Evolutionary conservation across 2,113 vertebrate species (phyloP).

Genomic region (Menura novaehollandiae): DNA sequence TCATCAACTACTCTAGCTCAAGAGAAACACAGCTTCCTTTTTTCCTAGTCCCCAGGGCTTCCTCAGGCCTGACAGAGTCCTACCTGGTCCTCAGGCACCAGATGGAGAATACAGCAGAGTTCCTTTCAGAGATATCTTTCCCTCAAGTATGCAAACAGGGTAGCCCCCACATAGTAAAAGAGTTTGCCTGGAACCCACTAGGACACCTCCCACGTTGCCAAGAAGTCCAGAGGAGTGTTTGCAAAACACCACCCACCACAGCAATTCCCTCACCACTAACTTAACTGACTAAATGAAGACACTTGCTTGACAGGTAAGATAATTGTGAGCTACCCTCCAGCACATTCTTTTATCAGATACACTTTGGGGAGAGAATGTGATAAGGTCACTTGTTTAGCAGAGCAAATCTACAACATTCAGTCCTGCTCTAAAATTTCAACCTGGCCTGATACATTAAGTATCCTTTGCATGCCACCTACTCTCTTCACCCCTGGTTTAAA

Average conservation of each 20-base stretch:
- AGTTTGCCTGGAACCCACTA: not conserved
- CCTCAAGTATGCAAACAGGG: not conserved
- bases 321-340: conserved; percentile 48
- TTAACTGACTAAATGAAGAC: conserved; percentile 27
- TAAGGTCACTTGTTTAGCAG: conserved; percentile 39
- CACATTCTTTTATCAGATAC: conserved; percentile 52
- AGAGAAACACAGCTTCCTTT: not conserved
- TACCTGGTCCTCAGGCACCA: not conserved
- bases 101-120: not conserved
- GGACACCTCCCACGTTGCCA: not conserved
- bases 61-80: not conserved
- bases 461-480: not conserved
- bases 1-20: not conserved
- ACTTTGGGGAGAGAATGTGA: conserved; percentile 9
- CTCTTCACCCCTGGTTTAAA: not conserved
- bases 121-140: not conserved
- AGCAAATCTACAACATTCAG: conserved; percentile 9
- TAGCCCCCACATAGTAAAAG: not conserved
- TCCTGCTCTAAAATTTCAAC: not conserved
- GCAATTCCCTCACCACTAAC: not conserved
- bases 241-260: not conserved
- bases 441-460: not conserved
- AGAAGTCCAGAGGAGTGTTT: conserved; percentile 27
- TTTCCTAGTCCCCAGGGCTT: not conserved
- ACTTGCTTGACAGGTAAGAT: conserved; percentile 48